These are phyloP conservation scores for Pinna nobilis DNA, from an alignment of 1,140 invertebrate genomes.

Conservation along the genomic window DNA sequence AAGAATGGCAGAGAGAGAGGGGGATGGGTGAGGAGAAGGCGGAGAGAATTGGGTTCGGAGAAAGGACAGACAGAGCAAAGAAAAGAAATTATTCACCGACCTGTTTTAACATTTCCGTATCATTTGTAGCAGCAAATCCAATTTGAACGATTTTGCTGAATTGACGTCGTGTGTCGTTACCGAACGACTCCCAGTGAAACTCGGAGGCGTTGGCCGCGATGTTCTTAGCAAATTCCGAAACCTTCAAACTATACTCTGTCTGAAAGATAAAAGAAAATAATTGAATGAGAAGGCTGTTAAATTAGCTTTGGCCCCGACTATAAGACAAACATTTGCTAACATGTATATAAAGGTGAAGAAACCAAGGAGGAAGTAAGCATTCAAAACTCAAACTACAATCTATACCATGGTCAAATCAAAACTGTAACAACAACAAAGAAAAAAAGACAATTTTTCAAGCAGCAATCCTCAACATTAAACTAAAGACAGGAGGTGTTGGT, in stretches of 20 bases:
- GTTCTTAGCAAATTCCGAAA: slow-evolving; percentile 60
- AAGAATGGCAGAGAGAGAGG: too few relatives aligned
- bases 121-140: slow-evolving; percentile 81
- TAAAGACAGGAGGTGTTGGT: too few relatives aligned
- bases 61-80: too few relatives aligned
- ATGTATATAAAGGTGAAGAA: background rate
- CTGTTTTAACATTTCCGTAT: slow-evolving; percentile 44
- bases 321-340: background rate
- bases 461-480: too few relatives aligned
- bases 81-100: slow-evolving; percentile 16
- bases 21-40: too few relatives aligned
- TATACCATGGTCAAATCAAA: background rate
- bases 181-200: slow-evolving; percentile 78
- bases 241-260: slow-evolving; percentile 33
- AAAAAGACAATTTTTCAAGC: background rate
- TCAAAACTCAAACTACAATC: background rate
- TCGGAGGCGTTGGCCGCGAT: slow-evolving; percentile 58
- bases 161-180: slow-evolving; percentile 83
- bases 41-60: too few relatives aligned
- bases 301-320: too few relatives aligned
- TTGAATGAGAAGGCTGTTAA: too few relatives aligned
- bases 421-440: background rate
- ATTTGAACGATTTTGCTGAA: slow-evolving; percentile 86
- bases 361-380: background rate
- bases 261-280: slow-evolving; percentile 27